Percentiles rank a stretch among this genome's conserved stretches.
Conservation (phyloP, 2,888 invertebrate genomes). For the Heterodera filipjevi region DNA sequence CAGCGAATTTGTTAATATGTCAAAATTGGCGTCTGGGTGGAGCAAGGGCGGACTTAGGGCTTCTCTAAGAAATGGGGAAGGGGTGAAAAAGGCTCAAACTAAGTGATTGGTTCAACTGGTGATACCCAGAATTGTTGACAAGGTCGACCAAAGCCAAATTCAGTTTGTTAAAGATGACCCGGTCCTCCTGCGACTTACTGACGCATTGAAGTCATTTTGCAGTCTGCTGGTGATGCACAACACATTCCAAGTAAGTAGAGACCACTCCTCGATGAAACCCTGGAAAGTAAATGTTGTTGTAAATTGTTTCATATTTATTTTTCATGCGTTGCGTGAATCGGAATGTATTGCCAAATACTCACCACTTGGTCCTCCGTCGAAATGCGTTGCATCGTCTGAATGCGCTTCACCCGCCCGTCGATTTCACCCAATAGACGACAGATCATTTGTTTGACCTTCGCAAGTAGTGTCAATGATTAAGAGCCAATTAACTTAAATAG, state of each 20-base stretch:
- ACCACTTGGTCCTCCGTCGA: constrained; percentile 38
- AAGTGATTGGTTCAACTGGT: background rate
- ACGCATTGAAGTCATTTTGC: constrained; percentile 48
- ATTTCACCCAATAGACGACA: constrained; percentile 61
- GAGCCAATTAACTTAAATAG: background rate
- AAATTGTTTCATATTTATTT: too few relatives aligned
- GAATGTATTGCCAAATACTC: too few relatives aligned
- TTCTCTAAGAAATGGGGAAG: constrained; percentile 17
- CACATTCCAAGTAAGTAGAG: constrained; percentile 64
- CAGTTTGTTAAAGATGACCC: constrained; percentile 57
- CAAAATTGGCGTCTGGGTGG: constrained; percentile 35
- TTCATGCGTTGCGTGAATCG: too few relatives aligned
- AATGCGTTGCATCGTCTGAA: constrained; percentile 39
- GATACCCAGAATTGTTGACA: constrained; percentile 60
- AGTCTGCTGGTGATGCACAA: constrained; percentile 61
- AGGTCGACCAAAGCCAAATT: constrained; percentile 61
- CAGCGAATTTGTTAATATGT: constrained; percentile 29
- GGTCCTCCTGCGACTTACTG: constrained; percentile 48
- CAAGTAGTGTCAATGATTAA: too few relatives aligned
- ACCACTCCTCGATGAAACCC: constrained; percentile 64
- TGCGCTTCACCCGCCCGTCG: constrained; percentile 55
- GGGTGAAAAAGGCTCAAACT: background rate
- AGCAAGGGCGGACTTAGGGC: constrained; percentile 35
- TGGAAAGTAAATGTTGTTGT: constrained; percentile 24
- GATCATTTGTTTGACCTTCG: constrained; percentile 59